phyloP scores from a whole-genome alignment of 1,140 invertebrate species.

The Calephelis virginiensis region DNA sequence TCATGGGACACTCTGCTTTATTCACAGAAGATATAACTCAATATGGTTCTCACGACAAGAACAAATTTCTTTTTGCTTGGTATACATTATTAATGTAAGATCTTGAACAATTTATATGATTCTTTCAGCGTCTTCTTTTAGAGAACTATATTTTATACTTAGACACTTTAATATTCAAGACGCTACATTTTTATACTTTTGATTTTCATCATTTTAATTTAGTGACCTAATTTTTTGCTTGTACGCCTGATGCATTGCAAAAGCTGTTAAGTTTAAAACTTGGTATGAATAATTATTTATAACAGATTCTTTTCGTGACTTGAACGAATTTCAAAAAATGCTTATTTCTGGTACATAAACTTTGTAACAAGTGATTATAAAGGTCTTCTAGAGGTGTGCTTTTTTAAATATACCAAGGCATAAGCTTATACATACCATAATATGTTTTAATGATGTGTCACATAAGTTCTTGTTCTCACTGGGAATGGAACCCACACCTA shows the following conservation, averaged over 20 bases:
- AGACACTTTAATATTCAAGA: constrained; percentile 11
- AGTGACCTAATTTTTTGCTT: constrained; percentile 13
- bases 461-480: too few species aligned
- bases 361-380: too few species aligned
- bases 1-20: constrained; percentile 11
- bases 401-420: too few species aligned
- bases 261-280: background rate
- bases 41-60: constrained; percentile 3
- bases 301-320: too few species aligned
- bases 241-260: background rate
- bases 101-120: constrained; percentile 35
- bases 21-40: constrained; percentile 16
- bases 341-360: background rate
- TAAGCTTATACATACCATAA: too few species aligned
- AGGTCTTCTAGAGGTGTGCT: too few species aligned
- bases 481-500: too few species aligned
- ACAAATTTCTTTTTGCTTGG: constrained; percentile 12
- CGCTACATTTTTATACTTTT: constrained; percentile 9
- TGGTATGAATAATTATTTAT: background rate
- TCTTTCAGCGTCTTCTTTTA: constrained; percentile 24
- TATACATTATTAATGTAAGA: constrained; percentile 28
- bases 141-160: constrained; percentile 16
- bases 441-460: too few species aligned
- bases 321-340: too few species aligned
- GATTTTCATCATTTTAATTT: constrained; percentile 1